A percentile compares a stretch with the other conserved stretches of the same genome.
Evolutionary conservation across 2,797 vertebrate genomes (phyloP).

Genomic region (Eurystomus glaucurus): DNA sequence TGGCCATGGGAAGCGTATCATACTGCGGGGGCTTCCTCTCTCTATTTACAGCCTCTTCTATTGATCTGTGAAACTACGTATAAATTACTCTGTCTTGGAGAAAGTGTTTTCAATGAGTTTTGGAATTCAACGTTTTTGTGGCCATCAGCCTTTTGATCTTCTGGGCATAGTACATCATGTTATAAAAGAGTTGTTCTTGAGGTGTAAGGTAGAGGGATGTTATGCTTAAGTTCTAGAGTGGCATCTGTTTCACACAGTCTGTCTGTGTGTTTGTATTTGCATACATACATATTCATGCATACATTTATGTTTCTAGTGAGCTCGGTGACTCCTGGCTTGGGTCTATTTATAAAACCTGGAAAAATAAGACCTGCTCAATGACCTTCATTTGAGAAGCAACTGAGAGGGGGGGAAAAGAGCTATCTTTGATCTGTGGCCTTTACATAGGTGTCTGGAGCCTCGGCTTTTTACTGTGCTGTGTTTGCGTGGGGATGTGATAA

Average conservation of each 20-base stretch:
- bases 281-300: neutral
- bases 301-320: neutral
- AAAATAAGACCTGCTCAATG: slow-evolving; percentile 26
- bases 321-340: neutral
- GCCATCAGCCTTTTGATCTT: neutral
- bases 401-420: neutral
- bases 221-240: neutral
- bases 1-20: neutral
- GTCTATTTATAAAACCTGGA: slow-evolving; percentile 43
- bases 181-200: neutral
- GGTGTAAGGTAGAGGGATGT: neutral
- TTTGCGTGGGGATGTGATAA: neutral
- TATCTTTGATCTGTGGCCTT: slow-evolving; percentile 32
- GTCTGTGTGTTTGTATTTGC: neutral
- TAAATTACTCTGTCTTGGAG: neutral
- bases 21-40: neutral
- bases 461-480: neutral
- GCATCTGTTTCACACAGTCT: neutral
- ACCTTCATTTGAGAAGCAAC: neutral
- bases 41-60: neutral
- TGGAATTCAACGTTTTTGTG: neutral
- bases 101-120: neutral
- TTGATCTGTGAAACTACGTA: neutral
- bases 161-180: rapidly evolving
- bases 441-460: slow-evolving; percentile 6